A percentile compares a stretch with the other conserved stretches of the same genome.
Evolutionary conservation across 2,797 vertebrate genomes (phyloP).

Genomic region (Xiphorhynchus erythropygius): DNA sequence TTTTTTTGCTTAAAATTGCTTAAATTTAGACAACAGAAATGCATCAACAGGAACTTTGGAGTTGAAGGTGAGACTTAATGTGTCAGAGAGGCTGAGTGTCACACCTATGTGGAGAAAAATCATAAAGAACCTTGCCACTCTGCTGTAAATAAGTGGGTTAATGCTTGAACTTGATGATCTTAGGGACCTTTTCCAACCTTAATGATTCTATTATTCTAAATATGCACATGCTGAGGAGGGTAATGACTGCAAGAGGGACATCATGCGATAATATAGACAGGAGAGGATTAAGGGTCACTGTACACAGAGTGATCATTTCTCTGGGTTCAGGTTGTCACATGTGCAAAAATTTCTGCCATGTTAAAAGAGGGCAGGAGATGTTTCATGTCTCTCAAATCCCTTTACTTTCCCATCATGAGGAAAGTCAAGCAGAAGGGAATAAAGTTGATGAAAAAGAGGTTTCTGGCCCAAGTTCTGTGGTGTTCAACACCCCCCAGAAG

Average conservation of each 20-base stretch:
- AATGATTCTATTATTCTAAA: neutral
- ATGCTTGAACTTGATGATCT: neutral
- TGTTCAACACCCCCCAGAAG: neutral
- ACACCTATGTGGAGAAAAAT: neutral
- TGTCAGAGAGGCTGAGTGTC: fast-evolving
- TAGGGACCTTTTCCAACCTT: neutral
- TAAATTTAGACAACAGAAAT: neutral
- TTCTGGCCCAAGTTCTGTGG: fast-evolving
- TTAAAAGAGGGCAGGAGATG: neutral
- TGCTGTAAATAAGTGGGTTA: neutral
- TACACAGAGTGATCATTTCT: neutral
- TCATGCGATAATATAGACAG: fast-evolving
- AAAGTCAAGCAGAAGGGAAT: neutral
- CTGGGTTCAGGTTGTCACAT: neutral
- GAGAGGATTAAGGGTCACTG: neutral
- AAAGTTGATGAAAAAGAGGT: neutral
- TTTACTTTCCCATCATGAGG: neutral
- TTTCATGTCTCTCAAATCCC: fast-evolving
- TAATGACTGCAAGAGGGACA: neutral
- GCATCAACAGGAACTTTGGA: neutral
- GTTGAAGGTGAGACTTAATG: neutral
- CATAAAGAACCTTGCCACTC: neutral
- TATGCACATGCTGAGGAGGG: neutral
- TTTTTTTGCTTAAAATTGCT: neutral
- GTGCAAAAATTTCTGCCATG: neutral